Evolutionary conservation across 2,797 vertebrate species (phyloP).

Genomic region (Chaetodon trifasciatus): DNA sequence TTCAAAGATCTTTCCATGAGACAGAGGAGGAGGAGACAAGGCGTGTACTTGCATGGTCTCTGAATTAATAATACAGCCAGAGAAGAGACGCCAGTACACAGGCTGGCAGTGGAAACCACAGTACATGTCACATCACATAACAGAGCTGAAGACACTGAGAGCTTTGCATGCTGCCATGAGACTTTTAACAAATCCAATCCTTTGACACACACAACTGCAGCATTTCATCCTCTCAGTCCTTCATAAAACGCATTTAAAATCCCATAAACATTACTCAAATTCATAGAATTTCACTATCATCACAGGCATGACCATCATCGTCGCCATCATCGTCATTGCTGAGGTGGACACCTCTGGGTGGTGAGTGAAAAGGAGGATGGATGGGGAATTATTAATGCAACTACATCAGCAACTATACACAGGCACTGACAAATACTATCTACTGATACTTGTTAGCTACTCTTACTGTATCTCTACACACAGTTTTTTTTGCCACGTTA

Average conservation of each 20-base stretch:
- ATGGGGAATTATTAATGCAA: constrained; percentile 45
- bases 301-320: neutral
- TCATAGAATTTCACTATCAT: neutral
- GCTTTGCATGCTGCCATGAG: constrained; percentile 60
- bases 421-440: neutral
- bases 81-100: constrained; percentile 71
- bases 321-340: constrained; percentile 9
- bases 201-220: constrained; percentile 15
- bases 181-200: constrained; percentile 36
- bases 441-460: too few relatives aligned
- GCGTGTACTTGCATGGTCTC: constrained; percentile 61
- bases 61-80: constrained; percentile 84
- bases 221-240: constrained; percentile 25
- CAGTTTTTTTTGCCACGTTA: too few relatives aligned
- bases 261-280: constrained; percentile 13
- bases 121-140: constrained; percentile 77
- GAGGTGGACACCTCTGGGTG: constrained; percentile 10
- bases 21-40: constrained; percentile 73
- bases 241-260: neutral
- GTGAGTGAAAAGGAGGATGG: neutral
- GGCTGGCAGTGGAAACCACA: constrained; percentile 72
- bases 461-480: too few relatives aligned
- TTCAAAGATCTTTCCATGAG: constrained; percentile 69
- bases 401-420: constrained; percentile 18
- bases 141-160: constrained; percentile 68